These are phyloP conservation scores for Porites australiensis DNA, from an alignment of 64 coral and sea anemone species.

Conservation along the genomic window DNA sequence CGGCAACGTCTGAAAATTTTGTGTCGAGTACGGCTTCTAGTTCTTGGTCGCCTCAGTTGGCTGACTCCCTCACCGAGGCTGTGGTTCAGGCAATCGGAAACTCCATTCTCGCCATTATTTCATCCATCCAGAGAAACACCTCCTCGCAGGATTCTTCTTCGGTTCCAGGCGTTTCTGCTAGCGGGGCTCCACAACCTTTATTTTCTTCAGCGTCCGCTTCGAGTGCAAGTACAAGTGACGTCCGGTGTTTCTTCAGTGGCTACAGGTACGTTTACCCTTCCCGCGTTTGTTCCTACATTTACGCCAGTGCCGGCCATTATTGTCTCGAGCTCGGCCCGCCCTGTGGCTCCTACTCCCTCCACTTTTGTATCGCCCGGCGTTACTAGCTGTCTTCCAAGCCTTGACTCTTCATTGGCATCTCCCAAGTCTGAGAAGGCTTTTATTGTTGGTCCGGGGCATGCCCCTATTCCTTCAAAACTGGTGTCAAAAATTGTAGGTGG, in stretches of 20 bases:
- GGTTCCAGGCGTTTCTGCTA: not conserved
- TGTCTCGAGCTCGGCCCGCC: not conserved
- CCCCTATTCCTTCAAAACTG: not conserved
- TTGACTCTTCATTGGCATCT: too few species aligned
- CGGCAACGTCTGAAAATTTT: not conserved
- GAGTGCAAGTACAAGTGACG: too few species aligned
- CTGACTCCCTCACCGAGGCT: not conserved
- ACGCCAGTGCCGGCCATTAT: not conserved
- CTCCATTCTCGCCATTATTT: not conserved
- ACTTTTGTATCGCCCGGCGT: not conserved
- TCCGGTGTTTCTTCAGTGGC: too few species aligned
- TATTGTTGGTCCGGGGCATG: slow-evolving; percentile 18
- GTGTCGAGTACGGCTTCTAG: not conserved
- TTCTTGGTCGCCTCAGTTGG: not conserved
- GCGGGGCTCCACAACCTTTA: not conserved
- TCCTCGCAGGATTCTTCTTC: not conserved
- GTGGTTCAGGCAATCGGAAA: not conserved
- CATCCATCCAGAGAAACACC: slow-evolving; percentile 2
- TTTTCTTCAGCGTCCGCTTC: not conserved
- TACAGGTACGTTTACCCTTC: slow-evolving; percentile 8
- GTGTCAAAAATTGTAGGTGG: too few species aligned
- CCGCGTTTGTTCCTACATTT: not conserved
- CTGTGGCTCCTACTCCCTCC: not conserved
- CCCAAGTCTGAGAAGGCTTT: slow-evolving; percentile 11
- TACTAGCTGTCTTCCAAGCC: not conserved